phyloP scores from a whole-genome alignment of 2,113 vertebrate genomes.

The Kobus ellipsiprymnus region DNA sequence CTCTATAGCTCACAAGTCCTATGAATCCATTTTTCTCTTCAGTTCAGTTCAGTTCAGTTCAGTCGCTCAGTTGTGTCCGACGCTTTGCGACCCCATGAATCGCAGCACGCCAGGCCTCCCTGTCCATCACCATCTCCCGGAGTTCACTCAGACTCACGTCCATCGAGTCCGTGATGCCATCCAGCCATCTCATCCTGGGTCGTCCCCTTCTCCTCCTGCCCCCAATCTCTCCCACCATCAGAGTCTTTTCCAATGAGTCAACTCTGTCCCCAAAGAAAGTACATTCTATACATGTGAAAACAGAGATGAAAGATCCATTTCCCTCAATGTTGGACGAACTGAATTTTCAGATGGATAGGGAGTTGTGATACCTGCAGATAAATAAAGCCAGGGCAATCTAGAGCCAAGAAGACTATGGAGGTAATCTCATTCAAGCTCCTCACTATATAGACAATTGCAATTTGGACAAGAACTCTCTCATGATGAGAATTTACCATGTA shows the following conservation, averaged over 20 bases:
- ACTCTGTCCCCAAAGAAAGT: background rate
- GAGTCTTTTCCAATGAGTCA: too few relatives aligned
- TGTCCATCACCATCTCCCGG: too few relatives aligned
- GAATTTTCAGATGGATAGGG: background rate
- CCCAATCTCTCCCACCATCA: too few relatives aligned
- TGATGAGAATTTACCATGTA: background rate
- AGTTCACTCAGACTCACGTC: too few relatives aligned
- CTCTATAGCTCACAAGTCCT: background rate
- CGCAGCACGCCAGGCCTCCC: too few relatives aligned
- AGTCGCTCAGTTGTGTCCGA: too few relatives aligned
- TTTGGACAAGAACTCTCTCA: background rate
- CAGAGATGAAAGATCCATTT: background rate
- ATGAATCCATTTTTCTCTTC: background rate
- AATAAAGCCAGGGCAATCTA: background rate
- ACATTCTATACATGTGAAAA: background rate
- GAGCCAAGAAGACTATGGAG: background rate
- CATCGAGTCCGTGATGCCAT: too few relatives aligned
- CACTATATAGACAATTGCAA: background rate
- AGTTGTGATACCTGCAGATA: background rate
- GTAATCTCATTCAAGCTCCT: background rate
- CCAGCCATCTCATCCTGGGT: too few relatives aligned
- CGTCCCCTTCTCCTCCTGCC: too few relatives aligned
- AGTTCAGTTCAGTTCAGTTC: too few relatives aligned
- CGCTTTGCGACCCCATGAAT: too few relatives aligned
- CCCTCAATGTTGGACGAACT: background rate